A percentile compares a stretch with the other conserved stretches of the same genome.
phyloP scores from a whole-genome alignment of 2,888 invertebrate genomes.

The Pyrocoelia pectoralis region DNA sequence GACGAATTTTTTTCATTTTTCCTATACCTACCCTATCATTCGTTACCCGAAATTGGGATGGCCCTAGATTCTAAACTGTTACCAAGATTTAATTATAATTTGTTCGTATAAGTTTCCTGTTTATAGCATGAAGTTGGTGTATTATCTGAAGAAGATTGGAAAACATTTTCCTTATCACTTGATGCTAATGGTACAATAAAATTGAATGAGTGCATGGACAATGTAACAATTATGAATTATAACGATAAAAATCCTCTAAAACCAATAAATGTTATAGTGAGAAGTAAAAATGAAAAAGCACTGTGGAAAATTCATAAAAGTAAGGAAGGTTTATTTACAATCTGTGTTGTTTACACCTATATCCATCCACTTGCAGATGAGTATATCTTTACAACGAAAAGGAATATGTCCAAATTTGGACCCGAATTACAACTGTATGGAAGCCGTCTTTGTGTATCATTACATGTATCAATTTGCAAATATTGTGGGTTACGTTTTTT shows the following conservation, averaged over 20 bases:
- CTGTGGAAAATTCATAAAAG: constrained; percentile 57
- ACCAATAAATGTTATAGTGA: constrained; percentile 49
- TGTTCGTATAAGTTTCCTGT: too few relatives aligned
- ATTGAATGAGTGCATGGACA: constrained; percentile 47
- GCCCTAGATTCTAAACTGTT: too few relatives aligned
- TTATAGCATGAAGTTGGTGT: constrained; percentile 47
- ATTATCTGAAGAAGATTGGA: constrained; percentile 52
- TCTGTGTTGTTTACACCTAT: too few relatives aligned
- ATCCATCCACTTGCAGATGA: constrained; percentile 46
- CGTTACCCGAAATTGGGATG: too few relatives aligned
- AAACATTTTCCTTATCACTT: constrained; percentile 48
- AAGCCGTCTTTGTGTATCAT: constrained; percentile 50
- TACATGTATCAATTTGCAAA: constrained; percentile 50
- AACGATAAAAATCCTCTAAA: constrained; percentile 44
- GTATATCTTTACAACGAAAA: constrained; percentile 50
- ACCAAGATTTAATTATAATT: too few relatives aligned
- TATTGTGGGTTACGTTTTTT: constrained; percentile 52
- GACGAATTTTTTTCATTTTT: too few relatives aligned
- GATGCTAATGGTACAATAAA: constrained; percentile 44
- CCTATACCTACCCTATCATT: too few relatives aligned
- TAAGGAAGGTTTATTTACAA: too few relatives aligned
- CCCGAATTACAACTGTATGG: constrained; percentile 46
- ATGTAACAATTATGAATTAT: constrained; percentile 47
- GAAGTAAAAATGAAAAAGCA: constrained; percentile 46
- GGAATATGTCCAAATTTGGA: constrained; percentile 50